Conservation (phyloP, 1,140 invertebrate genomes). For the Drosophila serrata region DNA sequence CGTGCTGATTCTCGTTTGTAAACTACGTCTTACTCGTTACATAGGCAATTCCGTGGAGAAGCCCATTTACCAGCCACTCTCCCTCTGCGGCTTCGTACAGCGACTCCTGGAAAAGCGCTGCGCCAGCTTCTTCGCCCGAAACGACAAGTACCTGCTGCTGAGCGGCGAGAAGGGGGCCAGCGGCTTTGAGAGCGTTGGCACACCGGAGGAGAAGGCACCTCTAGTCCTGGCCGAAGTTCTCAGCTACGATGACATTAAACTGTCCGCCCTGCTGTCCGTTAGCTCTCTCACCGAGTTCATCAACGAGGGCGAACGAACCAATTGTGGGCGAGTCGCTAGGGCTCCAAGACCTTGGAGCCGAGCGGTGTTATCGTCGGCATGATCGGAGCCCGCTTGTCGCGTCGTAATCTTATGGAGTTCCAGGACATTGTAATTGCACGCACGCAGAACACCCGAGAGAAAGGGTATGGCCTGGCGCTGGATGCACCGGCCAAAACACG, state of each 20-base stretch:
- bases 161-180: constrained; percentile 82
- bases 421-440: constrained; percentile 87
- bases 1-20: background rate
- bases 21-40: background rate
- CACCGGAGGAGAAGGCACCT: constrained; percentile 54
- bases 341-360: constrained; percentile 52
- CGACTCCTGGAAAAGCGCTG: constrained; percentile 86
- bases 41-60: constrained; percentile 66
- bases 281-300: constrained; percentile 88
- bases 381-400: constrained; percentile 86
- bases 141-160: constrained; percentile 85
- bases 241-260: constrained; percentile 80
- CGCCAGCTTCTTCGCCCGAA: constrained; percentile 85
- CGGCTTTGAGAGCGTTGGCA: constrained; percentile 87
- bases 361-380: constrained; percentile 83
- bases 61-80: constrained; percentile 55
- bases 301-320: constrained; percentile 88
- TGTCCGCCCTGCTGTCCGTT: constrained; percentile 88
- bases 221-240: constrained; percentile 86
- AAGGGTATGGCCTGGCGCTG: constrained; percentile 84
- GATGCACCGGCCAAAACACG: constrained; percentile 16
- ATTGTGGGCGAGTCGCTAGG: constrained; percentile 85
- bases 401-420: constrained; percentile 86
- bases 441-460: constrained; percentile 86
- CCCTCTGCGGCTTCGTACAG: constrained; percentile 86